phyloP scores from a whole-genome alignment of 2,113 vertebrate species.

The Semicossyphus pulcher region DNA sequence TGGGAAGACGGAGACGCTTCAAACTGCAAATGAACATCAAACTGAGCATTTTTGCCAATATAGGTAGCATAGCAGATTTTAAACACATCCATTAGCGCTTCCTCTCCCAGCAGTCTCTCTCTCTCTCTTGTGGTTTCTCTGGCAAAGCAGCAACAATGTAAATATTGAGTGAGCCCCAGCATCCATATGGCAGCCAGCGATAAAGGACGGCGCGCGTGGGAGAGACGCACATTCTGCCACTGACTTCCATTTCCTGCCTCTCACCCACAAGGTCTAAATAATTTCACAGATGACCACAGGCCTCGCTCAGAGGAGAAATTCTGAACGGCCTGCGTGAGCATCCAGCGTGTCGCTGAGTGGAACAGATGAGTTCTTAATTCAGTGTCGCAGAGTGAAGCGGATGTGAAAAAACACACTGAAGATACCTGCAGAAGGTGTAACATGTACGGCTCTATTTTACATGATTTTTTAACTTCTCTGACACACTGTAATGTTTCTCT shows the following conservation, averaged over 20 bases:
- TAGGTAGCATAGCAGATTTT: slow-evolving; percentile 24
- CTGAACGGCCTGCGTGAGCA: slow-evolving; percentile 26
- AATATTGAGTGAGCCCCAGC: slow-evolving; percentile 68
- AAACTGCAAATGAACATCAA: slow-evolving; percentile 1
- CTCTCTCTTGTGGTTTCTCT: slow-evolving; percentile 23
- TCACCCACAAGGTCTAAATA: slow-evolving; percentile 77
- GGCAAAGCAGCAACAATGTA: slow-evolving; percentile 52
- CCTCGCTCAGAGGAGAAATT: slow-evolving; percentile 39
- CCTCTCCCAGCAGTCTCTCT: slow-evolving; percentile 20
- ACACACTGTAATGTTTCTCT: too few relatives aligned
- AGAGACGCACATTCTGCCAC: slow-evolving; percentile 76
- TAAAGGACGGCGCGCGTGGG: slow-evolving; percentile 75
- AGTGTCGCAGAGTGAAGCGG: not conserved
- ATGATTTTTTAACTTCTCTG: not conserved
- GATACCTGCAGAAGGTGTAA: not conserved
- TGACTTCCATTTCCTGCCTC: slow-evolving; percentile 80
- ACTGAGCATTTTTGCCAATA: slow-evolving; percentile 8
- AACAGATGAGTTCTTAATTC: slow-evolving; percentile 37
- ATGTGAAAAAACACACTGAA: slow-evolving; percentile 14
- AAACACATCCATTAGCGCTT: slow-evolving; percentile 48
- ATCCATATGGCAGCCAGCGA: slow-evolving; percentile 73
- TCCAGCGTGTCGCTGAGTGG: slow-evolving; percentile 21
- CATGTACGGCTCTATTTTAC: not conserved
- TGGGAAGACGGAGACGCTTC: too few relatives aligned
- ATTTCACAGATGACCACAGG: slow-evolving; percentile 77